These are phyloP conservation scores for Lypha dubia DNA, from an alignment of 2,888 invertebrate species.

Conservation along the genomic window DNA sequence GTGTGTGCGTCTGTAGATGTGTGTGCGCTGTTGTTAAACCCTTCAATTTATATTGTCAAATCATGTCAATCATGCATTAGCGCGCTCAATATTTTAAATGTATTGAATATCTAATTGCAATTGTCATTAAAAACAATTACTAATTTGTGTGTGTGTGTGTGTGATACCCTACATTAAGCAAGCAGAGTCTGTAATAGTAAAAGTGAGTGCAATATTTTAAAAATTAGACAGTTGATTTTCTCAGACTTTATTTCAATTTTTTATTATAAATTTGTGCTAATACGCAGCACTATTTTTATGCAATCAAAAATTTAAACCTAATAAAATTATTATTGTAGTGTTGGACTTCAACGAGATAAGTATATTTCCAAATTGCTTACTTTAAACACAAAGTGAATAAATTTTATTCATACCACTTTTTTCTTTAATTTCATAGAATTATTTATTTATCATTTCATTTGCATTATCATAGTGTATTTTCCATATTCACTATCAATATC, in stretches of 20 bases:
- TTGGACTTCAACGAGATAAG: too few relatives aligned
- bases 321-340: too few relatives aligned
- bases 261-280: not conserved
- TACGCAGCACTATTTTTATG: too few relatives aligned
- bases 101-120: constrained; percentile 69
- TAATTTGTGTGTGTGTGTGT: not conserved
- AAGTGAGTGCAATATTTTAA: too few relatives aligned
- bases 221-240: too few relatives aligned
- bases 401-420: too few relatives aligned
- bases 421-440: too few relatives aligned
- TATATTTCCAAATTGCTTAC: too few relatives aligned
- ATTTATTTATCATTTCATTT: too few relatives aligned
- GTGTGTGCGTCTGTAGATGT: not conserved
- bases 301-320: too few relatives aligned
- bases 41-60: constrained; percentile 67
- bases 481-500: not conserved
- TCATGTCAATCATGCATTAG: constrained; percentile 72
- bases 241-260: not conserved
- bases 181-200: not conserved
- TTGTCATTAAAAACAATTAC: constrained; percentile 72
- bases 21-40: constrained; percentile 46
- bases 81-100: constrained; percentile 67
- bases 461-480: not conserved
- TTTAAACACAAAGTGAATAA: too few relatives aligned
- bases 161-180: not conserved